A percentile compares a stretch with the other conserved stretches of the same genome.
Evolutionary conservation across 2,113 vertebrate genomes (phyloP).

Genomic region (Labrus mixtus): DNA sequence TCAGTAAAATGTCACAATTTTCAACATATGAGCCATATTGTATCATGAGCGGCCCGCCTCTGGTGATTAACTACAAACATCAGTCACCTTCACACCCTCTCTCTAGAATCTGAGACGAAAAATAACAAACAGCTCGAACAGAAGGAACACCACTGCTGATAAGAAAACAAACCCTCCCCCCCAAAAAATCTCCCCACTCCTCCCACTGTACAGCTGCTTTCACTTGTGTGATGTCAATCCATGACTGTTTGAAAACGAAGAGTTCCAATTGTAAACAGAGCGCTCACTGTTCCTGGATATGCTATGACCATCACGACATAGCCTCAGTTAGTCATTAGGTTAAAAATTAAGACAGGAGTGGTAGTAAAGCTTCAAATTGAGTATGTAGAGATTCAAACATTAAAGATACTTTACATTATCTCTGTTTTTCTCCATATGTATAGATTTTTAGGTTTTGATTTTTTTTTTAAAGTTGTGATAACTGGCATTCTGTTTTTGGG

Average conservation of each 20-base stretch:
- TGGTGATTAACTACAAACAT: background rate
- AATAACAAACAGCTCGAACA: slow-evolving; percentile 16
- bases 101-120: slow-evolving; percentile 1
- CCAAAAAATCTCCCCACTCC: no score
- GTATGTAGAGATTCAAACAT: no score
- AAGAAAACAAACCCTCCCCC: background rate
- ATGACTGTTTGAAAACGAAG: background rate
- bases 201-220: background rate
- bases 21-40: background rate
- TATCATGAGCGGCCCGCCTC: background rate
- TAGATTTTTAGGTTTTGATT: no score
- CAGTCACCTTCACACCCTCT: background rate
- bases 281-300: background rate
- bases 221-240: background rate
- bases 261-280: background rate
- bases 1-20: no score
- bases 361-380: no score
- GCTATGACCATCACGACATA: no score
- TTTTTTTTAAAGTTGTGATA: no score
- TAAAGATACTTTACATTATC: no score
- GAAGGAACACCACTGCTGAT: background rate
- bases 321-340: background rate
- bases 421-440: no score
- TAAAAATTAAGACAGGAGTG: no score
- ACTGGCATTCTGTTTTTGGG: no score